These are phyloP conservation scores for Hedya salicella DNA, from an alignment of 2,888 invertebrate species.

Conservation along the genomic window DNA sequence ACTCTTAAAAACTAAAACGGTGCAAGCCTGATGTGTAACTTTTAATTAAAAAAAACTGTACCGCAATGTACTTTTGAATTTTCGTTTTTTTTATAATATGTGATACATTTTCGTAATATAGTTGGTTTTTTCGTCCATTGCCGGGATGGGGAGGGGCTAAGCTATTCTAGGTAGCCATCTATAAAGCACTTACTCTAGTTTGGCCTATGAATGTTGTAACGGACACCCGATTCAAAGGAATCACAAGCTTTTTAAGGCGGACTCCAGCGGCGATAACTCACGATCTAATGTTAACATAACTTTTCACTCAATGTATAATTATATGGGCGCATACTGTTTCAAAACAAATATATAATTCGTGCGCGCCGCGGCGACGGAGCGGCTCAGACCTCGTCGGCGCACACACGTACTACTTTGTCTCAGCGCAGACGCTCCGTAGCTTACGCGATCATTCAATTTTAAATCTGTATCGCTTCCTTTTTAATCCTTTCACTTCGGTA, in stretches of 20 bases:
- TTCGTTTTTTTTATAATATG: constrained; percentile 45
- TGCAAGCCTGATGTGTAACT: constrained; percentile 41
- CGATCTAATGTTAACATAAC: neutral
- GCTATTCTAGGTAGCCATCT: constrained; percentile 46
- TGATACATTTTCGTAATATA: constrained; percentile 51
- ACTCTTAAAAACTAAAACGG: constrained; percentile 51
- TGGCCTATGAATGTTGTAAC: constrained; percentile 54
- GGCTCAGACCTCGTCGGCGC: too few species aligned
- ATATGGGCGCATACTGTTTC: too few species aligned
- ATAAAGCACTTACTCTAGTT: constrained; percentile 63
- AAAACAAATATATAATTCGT: too few species aligned
- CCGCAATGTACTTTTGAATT: constrained; percentile 54
- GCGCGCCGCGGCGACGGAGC: too few species aligned
- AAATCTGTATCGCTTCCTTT: too few species aligned
- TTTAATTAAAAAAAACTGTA: constrained; percentile 49
- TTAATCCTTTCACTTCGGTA: too few species aligned
- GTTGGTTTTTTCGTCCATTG: constrained; percentile 47
- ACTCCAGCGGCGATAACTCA: neutral
- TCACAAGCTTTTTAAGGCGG: constrained; percentile 30
- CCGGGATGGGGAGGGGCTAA: constrained; percentile 46
- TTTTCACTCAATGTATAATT: neutral
- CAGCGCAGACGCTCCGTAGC: too few species aligned
- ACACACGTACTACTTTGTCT: too few species aligned
- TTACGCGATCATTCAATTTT: too few species aligned
- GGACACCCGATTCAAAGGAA: constrained; percentile 18